Percentiles rank a stretch among this genome's conserved stretches.
Conservation (phyloP, 1,140 invertebrate genomes). For the Halesus radiatus region DNA sequence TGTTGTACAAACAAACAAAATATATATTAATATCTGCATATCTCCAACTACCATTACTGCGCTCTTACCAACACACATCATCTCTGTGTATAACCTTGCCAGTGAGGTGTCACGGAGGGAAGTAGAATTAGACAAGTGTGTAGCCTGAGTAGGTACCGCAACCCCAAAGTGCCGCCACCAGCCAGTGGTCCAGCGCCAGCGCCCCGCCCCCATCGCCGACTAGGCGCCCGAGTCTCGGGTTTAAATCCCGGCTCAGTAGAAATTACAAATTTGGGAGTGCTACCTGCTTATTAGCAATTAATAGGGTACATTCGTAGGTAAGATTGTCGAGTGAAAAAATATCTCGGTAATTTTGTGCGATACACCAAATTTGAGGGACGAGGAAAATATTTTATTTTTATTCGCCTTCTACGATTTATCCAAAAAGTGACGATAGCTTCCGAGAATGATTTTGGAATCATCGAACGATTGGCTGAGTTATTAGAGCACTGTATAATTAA, state of each 20-base stretch:
- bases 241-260: neutral
- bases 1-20: too few species aligned
- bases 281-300: conserved; percentile 55
- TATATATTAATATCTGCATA: too few species aligned
- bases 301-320: conserved; percentile 29
- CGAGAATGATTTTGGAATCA: neutral
- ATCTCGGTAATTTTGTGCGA: conserved; percentile 7
- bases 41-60: too few species aligned
- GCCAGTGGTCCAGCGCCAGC: too few species aligned
- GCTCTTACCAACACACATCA: too few species aligned
- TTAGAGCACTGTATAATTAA: conserved; percentile 2
- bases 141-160: neutral
- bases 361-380: neutral
- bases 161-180: neutral
- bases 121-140: too few species aligned
- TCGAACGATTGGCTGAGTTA: neutral
- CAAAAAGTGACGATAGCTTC: neutral
- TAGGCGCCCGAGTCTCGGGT: neutral
- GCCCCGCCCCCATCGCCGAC: neutral
- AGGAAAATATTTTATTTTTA: conserved; percentile 5
- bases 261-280: conserved; percentile 33
- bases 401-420: neutral
- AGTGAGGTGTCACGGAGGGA: too few species aligned
- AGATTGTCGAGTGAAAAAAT: conserved; percentile 24
- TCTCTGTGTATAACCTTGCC: too few species aligned